These are phyloP conservation scores for Tetramorium alpestre DNA, from an alignment of 1,140 invertebrate genomes.

Conservation along the genomic window DNA sequence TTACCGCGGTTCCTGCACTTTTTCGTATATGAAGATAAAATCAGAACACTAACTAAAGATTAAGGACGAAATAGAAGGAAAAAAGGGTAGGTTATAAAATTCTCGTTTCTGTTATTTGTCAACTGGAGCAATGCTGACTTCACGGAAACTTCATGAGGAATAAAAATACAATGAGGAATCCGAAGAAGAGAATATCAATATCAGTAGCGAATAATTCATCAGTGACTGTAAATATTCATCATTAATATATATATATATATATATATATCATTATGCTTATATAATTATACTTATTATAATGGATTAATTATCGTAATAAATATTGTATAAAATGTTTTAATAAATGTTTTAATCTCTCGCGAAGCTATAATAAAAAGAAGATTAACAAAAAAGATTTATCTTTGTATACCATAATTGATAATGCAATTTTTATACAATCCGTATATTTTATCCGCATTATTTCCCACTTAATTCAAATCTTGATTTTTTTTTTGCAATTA, in stretches of 20 bases:
- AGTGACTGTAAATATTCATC: background rate
- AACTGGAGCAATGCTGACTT: background rate
- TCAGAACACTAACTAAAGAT: constrained; percentile 23
- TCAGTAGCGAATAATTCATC: background rate
- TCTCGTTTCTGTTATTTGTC: constrained; percentile 18
- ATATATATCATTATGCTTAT: background rate
- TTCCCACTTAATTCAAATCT: background rate
- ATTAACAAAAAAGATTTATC: background rate
- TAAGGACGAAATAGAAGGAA: background rate
- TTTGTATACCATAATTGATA: background rate
- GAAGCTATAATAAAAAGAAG: background rate
- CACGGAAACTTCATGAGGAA: background rate
- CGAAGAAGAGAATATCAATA: background rate
- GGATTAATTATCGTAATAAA: background rate
- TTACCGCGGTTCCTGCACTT: constrained; percentile 71
- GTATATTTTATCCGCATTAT: background rate
- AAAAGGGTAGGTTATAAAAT: constrained; percentile 43
- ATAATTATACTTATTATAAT: background rate
- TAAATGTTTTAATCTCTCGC: background rate
- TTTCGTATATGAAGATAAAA: constrained; percentile 59
- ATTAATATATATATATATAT: background rate
- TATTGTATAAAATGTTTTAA: background rate
- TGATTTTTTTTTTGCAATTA: background rate
- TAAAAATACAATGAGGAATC: background rate
- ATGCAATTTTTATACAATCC: background rate